Percentiles rank a stretch among this genome's conserved stretches.
These are phyloP conservation scores for Lophura nycthemera DNA, from an alignment of 2,113 vertebrate species.

Conservation along the genomic window DNA sequence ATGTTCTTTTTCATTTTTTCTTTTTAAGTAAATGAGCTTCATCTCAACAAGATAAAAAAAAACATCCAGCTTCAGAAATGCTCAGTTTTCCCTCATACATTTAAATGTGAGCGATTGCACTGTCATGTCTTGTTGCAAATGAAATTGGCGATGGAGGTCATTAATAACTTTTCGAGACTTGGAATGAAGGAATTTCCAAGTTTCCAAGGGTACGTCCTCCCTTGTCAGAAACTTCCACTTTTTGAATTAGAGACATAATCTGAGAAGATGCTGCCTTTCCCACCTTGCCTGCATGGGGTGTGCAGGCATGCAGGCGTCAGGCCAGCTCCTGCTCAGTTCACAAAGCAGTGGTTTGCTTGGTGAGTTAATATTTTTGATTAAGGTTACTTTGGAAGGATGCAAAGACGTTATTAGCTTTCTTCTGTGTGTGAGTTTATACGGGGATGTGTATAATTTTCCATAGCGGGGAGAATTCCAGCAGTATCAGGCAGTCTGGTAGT, in stretches of 20 bases:
- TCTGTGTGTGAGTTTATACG: neutral
- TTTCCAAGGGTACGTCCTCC: constrained; percentile 31
- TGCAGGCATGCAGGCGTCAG: constrained; percentile 7
- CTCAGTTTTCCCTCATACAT: neutral
- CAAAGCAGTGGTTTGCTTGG: constrained; percentile 31
- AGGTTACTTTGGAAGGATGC: constrained; percentile 54
- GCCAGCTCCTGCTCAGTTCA: constrained; percentile 36
- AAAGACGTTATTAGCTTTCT: constrained; percentile 40
- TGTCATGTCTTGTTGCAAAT: constrained; percentile 32
- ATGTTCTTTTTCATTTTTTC: constrained; percentile 54
- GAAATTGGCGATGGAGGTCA: constrained; percentile 52
- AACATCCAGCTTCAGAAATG: constrained; percentile 34
- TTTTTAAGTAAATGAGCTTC: constrained; percentile 67
- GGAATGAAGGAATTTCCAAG: constrained; percentile 36
- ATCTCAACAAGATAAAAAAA: constrained; percentile 55
- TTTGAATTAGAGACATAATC: constrained; percentile 54
- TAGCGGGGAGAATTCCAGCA: constrained; percentile 6
- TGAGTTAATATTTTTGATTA: neutral
- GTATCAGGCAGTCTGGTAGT: neutral
- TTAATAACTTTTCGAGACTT: constrained; percentile 17
- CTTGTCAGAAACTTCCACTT: constrained; percentile 4
- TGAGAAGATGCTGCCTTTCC: constrained; percentile 17
- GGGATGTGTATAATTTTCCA: neutral
- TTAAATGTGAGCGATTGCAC: constrained; percentile 19
- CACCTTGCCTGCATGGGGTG: neutral